Evolutionary conservation across 2,888 invertebrate genomes (phyloP).

Genomic region (Agrotis puta): DNA sequence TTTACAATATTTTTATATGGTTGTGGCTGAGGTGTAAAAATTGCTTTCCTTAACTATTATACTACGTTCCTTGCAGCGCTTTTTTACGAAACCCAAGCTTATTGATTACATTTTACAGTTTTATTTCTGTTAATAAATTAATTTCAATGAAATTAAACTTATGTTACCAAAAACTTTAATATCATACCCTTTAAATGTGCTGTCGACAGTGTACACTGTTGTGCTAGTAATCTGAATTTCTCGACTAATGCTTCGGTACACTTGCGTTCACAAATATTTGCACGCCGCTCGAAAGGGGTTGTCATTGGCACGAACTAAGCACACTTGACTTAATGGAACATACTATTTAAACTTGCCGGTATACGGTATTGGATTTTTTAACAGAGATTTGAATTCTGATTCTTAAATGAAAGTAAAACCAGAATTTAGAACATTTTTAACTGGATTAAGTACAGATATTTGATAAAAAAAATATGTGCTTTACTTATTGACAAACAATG

Average conservation of each 20-base stretch:
- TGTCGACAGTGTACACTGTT: constrained; percentile 68
- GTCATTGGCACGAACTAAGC: constrained; percentile 79
- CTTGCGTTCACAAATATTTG: constrained; percentile 86
- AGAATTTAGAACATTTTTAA: too few relatives aligned
- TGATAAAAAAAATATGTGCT: too few relatives aligned
- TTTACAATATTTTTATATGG: background rate
- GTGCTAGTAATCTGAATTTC: constrained; percentile 82
- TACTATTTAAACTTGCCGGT: constrained; percentile 63
- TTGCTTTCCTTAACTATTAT: background rate
- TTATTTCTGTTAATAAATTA: background rate
- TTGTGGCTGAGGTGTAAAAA: background rate
- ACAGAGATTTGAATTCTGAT: background rate
- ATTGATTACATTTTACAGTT: too few relatives aligned
- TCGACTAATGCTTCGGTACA: constrained; percentile 80
- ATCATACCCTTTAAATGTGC: constrained; percentile 75
- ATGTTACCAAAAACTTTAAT: constrained; percentile 38
- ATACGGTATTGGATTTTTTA: constrained; percentile 34
- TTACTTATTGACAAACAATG: background rate
- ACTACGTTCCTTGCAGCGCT: background rate
- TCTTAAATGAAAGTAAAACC: too few relatives aligned
- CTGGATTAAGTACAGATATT: too few relatives aligned
- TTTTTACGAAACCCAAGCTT: constrained; percentile 3
- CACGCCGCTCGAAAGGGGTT: constrained; percentile 83
- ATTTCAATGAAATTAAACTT: constrained; percentile 7
- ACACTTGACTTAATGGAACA: constrained; percentile 86